phyloP scores from a whole-genome alignment of 2,113 vertebrate species.

The Chloropsis cyanopogon region DNA sequence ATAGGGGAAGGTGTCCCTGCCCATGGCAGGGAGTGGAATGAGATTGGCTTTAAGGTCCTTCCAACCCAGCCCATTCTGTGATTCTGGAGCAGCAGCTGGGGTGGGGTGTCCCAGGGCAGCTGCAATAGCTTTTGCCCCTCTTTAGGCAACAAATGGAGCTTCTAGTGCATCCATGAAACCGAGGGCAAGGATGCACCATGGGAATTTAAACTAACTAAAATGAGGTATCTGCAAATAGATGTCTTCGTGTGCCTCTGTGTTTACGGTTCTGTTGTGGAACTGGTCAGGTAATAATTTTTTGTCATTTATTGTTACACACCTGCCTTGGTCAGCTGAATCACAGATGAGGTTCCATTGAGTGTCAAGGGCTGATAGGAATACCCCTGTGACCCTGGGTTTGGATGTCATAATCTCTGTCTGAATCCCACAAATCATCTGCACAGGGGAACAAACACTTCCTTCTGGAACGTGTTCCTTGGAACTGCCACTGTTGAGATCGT shows the following conservation, averaged over 20 bases:
- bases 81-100: background rate
- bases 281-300: background rate
- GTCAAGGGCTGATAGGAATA: background rate
- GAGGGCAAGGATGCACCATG: background rate
- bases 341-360: background rate
- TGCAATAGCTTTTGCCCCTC: background rate
- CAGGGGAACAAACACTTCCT: background rate
- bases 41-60: background rate
- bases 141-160: background rate
- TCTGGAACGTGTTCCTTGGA: background rate
- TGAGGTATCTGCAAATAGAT: background rate
- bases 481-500: accelerated
- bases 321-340: background rate
- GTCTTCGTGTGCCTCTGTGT: background rate
- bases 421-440: background rate
- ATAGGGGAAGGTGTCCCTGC: background rate
- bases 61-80: background rate
- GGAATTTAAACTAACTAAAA: background rate
- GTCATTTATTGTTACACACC: background rate
- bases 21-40: background rate
- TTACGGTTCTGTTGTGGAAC: background rate
- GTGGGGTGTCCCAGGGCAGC: background rate
- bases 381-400: background rate
- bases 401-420: background rate
- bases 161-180: background rate